Evolutionary conservation across 1,140 invertebrate species (phyloP).

Genomic region (Polypedilum vanderplanki): DNA sequence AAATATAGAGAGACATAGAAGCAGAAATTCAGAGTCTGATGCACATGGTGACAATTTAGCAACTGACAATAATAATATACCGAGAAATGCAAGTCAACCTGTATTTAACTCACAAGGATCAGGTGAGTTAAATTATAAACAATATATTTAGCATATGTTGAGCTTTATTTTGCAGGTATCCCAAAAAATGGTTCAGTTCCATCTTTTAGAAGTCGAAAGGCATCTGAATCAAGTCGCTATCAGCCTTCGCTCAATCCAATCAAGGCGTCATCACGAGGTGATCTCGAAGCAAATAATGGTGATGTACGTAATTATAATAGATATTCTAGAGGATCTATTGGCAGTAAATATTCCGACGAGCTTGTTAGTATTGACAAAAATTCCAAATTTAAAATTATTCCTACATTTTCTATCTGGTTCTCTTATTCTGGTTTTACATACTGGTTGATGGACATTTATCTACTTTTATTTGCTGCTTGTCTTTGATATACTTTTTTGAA

Average conservation of each 20-base stretch:
- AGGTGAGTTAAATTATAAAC: slow-evolving; percentile 34
- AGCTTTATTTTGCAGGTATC: slow-evolving; percentile 44
- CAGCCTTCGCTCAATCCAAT: slow-evolving; percentile 72
- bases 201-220: slow-evolving; percentile 74
- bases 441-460: background rate
- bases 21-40: slow-evolving; percentile 38
- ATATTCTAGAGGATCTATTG: slow-evolving; percentile 46
- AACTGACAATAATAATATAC: slow-evolving; percentile 50
- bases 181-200: slow-evolving; percentile 83
- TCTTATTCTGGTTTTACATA: background rate
- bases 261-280: slow-evolving; percentile 57
- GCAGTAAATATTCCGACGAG: slow-evolving; percentile 49
- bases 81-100: slow-evolving; percentile 74
- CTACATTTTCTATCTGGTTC: background rate
- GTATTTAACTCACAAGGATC: slow-evolving; percentile 73
- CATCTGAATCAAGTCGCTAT: slow-evolving; percentile 67
- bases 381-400: background rate
- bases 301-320: slow-evolving; percentile 40
- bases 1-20: slow-evolving; percentile 37
- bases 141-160: background rate
- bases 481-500: background rate
- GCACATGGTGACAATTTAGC: slow-evolving; percentile 32
- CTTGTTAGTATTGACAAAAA: slow-evolving; percentile 41
- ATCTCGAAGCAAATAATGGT: slow-evolving; percentile 49
- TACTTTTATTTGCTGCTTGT: background rate